Evolutionary conservation across 2,113 vertebrate genomes (phyloP).

Genomic region (Marmota monax): DNA sequence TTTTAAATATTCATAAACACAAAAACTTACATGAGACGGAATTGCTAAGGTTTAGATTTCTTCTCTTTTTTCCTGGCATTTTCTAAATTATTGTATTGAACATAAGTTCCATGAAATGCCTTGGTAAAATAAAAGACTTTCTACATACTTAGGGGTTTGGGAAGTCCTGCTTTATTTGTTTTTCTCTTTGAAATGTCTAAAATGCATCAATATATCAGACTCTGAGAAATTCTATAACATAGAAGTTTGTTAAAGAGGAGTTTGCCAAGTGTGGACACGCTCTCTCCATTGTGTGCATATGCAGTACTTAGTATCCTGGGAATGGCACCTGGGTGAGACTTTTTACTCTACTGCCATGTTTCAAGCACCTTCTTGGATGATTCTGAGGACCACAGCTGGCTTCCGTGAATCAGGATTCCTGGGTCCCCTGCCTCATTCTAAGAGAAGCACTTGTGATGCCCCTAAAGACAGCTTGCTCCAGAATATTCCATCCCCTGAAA

Average conservation of each 20-base stretch:
- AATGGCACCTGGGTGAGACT: neutral
- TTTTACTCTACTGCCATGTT: neutral
- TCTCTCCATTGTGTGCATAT: neutral
- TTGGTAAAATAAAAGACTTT: neutral
- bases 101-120: neutral
- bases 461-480: neutral
- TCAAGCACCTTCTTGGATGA: neutral
- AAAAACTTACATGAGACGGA: fast-evolving
- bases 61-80: neutral
- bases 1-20: neutral
- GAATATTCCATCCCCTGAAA: neutral
- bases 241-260: neutral
- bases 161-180: neutral
- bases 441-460: neutral
- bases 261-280: neutral
- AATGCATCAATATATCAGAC: neutral
- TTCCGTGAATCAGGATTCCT: neutral
- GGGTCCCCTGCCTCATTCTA: neutral
- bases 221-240: neutral
- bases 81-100: neutral
- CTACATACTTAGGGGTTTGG: neutral
- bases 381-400: neutral
- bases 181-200: neutral
- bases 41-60: neutral
- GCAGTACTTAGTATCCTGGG: neutral